These are phyloP conservation scores for Cossypha niveicapilla DNA, from an alignment of 2,797 vertebrate species.

Conservation along the genomic window DNA sequence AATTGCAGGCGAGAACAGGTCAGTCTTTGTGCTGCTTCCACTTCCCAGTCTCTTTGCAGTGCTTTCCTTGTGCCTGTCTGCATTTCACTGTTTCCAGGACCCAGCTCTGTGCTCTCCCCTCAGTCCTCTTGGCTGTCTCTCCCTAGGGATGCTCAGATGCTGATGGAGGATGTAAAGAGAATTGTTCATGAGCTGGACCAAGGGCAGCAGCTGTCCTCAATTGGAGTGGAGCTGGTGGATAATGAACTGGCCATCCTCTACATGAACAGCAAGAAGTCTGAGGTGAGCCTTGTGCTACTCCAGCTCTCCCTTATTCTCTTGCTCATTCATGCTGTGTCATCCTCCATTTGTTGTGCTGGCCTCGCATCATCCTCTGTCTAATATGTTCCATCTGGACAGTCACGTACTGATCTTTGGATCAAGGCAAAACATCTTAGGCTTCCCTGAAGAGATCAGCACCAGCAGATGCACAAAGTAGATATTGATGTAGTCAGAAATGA, in stretches of 20 bases:
- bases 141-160: constrained; percentile 93
- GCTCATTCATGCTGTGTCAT: background rate
- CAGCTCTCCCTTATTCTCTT: background rate
- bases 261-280: constrained; percentile 99
- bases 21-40: background rate
- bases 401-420: background rate
- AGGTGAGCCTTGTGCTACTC: constrained; percentile 76
- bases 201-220: constrained; percentile 90
- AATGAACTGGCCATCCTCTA: constrained; percentile 95
- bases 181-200: constrained; percentile 93
- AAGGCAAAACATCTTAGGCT: background rate
- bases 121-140: background rate
- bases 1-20: constrained; percentile 96
- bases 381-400: background rate
- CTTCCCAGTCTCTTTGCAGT: background rate
- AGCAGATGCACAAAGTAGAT: background rate
- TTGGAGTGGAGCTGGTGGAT: constrained; percentile 94
- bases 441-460: background rate
- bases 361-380: background rate
- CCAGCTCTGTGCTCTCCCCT: background rate
- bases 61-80: background rate
- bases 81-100: background rate
- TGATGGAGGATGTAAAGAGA: constrained; percentile 97
- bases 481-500: background rate
- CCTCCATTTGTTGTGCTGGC: background rate